Percentiles rank a stretch among this genome's conserved stretches.
phyloP scores from a whole-genome alignment of 2,797 vertebrate species.

The Monodelphis domestica region DNA sequence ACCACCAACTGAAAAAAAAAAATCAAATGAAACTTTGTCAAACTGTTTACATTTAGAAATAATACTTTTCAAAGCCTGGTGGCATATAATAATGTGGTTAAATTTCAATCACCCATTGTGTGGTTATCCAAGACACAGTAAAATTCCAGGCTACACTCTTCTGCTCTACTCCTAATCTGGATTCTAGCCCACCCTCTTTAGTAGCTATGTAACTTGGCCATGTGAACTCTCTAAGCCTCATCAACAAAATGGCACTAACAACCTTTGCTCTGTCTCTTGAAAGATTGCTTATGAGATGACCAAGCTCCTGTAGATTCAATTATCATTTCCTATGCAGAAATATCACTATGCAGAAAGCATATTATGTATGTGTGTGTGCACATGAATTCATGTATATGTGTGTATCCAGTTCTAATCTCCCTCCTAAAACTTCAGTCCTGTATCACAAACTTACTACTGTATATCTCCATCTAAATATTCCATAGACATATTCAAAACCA shows the following conservation, averaged over 20 bases:
- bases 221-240: background rate
- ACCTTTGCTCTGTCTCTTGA: background rate
- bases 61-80: background rate
- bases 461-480: too few species aligned
- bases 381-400: too few species aligned
- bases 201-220: background rate
- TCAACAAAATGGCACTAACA: background rate
- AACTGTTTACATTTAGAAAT: background rate
- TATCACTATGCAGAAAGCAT: too few species aligned
- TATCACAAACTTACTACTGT: too few species aligned
- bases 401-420: too few species aligned
- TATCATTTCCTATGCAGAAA: too few species aligned
- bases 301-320: too few species aligned
- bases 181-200: background rate
- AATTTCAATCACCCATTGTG: background rate
- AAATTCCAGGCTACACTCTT: background rate
- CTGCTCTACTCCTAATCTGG: background rate
- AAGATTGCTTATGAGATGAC: background rate
- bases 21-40: conserved; percentile 1
- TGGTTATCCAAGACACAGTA: background rate
- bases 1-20: background rate
- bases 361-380: too few species aligned
- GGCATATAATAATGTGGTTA: background rate
- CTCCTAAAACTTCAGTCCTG: too few species aligned
- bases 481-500: too few species aligned